phyloP scores from a whole-genome alignment of 2,888 invertebrate genomes.

The Thera britannica region DNA sequence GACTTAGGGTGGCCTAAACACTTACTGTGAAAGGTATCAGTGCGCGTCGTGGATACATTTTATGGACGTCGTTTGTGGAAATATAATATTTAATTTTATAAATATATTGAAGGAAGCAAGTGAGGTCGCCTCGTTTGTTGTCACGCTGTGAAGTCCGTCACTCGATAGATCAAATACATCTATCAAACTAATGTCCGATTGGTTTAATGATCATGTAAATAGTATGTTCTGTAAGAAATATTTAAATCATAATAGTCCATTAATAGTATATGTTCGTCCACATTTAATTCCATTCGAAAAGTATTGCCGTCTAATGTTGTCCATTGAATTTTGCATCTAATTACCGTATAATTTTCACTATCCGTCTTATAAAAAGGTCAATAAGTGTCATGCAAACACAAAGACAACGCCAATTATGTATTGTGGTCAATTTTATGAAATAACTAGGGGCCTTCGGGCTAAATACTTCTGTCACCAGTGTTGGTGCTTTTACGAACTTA shows the following conservation, averaged over 20 bases:
- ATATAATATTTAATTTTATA: constrained; percentile 7
- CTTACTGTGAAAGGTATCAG: constrained; percentile 1
- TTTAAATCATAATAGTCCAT: constrained; percentile 74
- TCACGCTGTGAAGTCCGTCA: constrained; percentile 37
- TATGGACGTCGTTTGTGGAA: background rate
- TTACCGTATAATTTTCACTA: constrained; percentile 56
- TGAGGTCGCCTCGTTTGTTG: constrained; percentile 39
- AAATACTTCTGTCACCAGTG: background rate
- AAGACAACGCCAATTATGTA: constrained; percentile 39
- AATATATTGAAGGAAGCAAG: constrained; percentile 41
- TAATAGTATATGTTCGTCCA: constrained; percentile 81
- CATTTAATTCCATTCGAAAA: constrained; percentile 77
- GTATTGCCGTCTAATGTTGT: constrained; percentile 79
- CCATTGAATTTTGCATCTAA: constrained; percentile 68
- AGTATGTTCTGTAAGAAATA: constrained; percentile 65
- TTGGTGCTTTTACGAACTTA: constrained; percentile 3
- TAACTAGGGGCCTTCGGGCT: constrained; percentile 1
- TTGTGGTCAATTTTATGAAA: constrained; percentile 37
- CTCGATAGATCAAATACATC: constrained; percentile 35
- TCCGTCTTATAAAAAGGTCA: constrained; percentile 56
- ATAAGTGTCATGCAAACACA: constrained; percentile 36
- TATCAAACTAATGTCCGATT: constrained; percentile 52
- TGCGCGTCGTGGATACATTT: background rate
- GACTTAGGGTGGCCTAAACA: background rate
- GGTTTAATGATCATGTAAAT: constrained; percentile 70